Conservation (phyloP, 2,888 invertebrate genomes). For the Cephus nigrinus region DNA sequence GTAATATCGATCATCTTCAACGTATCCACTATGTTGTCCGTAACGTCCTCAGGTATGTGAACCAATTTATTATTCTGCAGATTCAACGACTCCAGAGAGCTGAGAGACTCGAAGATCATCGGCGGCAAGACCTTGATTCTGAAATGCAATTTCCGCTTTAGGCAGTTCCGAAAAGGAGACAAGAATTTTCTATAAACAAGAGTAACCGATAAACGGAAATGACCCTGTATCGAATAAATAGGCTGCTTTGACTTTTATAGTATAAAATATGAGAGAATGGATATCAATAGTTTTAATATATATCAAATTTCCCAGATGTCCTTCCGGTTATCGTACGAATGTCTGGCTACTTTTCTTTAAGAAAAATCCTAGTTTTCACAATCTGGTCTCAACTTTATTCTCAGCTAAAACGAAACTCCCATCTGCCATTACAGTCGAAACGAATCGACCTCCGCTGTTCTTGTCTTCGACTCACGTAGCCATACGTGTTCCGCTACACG, state of each 20-base stretch:
- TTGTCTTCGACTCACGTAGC: not conserved
- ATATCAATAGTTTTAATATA: no score
- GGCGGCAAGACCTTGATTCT: slow-evolving; percentile 87
- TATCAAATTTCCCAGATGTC: no score
- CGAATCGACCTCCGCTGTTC: not conserved
- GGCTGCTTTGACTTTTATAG: no score
- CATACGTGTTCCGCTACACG: not conserved
- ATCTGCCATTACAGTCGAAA: not conserved
- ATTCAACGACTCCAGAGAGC: slow-evolving; percentile 88
- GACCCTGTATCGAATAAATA: no score
- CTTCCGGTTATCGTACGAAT: no score
- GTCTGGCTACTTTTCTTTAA: not conserved
- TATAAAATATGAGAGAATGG: no score
- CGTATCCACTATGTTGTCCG: slow-evolving; percentile 89
- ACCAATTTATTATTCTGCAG: slow-evolving; percentile 89
- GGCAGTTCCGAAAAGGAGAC: not conserved
- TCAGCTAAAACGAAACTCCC: not conserved
- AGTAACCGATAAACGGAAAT: not conserved
- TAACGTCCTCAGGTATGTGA: slow-evolving; percentile 87
- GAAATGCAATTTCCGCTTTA: slow-evolving; percentile 35
- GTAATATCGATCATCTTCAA: slow-evolving; percentile 88
- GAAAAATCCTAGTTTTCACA: not conserved
- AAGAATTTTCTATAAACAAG: not conserved
- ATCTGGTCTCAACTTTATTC: not conserved
- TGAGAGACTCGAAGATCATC: slow-evolving; percentile 87